Conservation (phyloP, 2,888 invertebrate genomes). For the Chymomyza procnemis region DNA sequence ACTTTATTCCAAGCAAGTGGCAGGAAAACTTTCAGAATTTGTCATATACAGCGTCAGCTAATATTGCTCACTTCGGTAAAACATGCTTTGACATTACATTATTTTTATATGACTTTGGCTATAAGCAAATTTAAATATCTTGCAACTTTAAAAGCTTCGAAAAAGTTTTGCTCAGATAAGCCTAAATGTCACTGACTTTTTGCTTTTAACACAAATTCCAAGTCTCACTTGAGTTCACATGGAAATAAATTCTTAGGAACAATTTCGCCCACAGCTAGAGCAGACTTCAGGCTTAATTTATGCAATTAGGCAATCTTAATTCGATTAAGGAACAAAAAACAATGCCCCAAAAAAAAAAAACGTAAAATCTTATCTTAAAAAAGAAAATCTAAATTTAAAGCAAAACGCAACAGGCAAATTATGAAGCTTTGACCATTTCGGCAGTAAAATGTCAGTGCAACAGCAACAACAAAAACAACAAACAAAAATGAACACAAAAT, state of each 20-base stretch:
- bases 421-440: slow-evolving; percentile 15
- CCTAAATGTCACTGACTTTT: background rate
- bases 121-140: background rate
- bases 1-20: slow-evolving; percentile 40
- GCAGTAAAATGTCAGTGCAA: background rate
- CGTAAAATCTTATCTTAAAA: background rate
- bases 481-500: background rate
- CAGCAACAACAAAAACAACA: background rate
- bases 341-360: background rate
- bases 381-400: slow-evolving; percentile 3
- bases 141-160: background rate
- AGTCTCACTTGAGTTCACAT: background rate
- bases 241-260: background rate
- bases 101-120: background rate
- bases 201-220: background rate
- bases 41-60: slow-evolving; percentile 63
- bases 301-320: slow-evolving; percentile 40
- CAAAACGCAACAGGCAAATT: slow-evolving; percentile 18
- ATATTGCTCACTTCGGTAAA: slow-evolving; percentile 39
- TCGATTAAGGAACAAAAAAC: slow-evolving; percentile 42
- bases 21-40: slow-evolving; percentile 60
- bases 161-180: background rate
- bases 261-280: background rate
- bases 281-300: slow-evolving; percentile 28
- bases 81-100: background rate